Percentiles rank a stretch among this genome's conserved stretches.
phyloP scores from a whole-genome alignment of 2,113 vertebrate species.

The Caretta caretta region DNA sequence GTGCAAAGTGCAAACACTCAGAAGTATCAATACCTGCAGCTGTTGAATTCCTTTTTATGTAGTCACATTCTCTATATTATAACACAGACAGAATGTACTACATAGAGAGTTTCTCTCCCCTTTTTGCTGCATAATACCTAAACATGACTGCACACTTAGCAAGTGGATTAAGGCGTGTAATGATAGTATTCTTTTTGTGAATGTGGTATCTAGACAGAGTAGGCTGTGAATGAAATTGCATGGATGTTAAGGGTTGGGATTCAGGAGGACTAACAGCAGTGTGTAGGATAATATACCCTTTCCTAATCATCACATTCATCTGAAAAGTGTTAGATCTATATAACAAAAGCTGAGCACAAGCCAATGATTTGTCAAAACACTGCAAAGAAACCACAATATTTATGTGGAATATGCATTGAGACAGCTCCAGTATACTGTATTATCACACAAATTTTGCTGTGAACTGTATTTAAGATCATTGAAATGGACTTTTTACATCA shows the following conservation, averaged over 20 bases:
- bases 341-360: background rate
- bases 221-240: background rate
- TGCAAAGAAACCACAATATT: background rate
- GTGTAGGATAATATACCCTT: background rate
- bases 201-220: background rate
- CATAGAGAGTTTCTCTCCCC: background rate
- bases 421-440: background rate
- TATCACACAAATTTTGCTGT: slow-evolving; percentile 11
- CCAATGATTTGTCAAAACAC: background rate
- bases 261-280: background rate
- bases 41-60: background rate
- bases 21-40: slow-evolving; percentile 30
- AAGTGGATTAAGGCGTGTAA: background rate
- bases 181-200: background rate
- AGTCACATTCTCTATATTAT: background rate
- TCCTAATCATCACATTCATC: background rate
- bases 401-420: background rate
- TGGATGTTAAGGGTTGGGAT: background rate
- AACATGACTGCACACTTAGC: background rate
- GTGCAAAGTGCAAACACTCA: slow-evolving; percentile 2
- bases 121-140: background rate
- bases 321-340: background rate
- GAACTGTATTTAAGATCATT: slow-evolving; percentile 13
- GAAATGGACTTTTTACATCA: slow-evolving; percentile 41
- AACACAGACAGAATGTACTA: background rate